These are phyloP conservation scores for Netelia inedita DNA, from an alignment of 2,888 invertebrate species.

Conservation along the genomic window DNA sequence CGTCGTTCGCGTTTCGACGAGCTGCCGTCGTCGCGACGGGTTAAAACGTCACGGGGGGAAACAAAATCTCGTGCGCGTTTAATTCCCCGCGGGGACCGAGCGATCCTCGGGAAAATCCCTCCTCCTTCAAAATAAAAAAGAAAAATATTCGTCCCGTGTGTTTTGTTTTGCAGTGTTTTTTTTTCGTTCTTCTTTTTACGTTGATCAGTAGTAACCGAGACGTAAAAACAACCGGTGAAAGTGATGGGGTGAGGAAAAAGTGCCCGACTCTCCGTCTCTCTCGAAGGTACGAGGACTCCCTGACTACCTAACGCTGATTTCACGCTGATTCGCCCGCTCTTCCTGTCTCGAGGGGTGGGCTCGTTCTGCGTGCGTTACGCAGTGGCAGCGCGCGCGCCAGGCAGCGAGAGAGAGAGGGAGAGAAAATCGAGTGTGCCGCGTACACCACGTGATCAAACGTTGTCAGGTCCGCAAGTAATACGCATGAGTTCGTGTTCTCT, in stretches of 20 bases:
- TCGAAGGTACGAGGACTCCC: not conserved
- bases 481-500: slow-evolving; percentile 56
- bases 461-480: slow-evolving; percentile 72
- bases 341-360: not conserved
- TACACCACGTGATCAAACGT: slow-evolving; percentile 80
- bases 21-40: slow-evolving; percentile 55
- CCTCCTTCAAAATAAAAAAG: not conserved
- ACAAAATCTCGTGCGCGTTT: slow-evolving; percentile 4
- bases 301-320: slow-evolving; percentile 24
- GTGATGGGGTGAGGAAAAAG: not conserved
- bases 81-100: slow-evolving; percentile 66
- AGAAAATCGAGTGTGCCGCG: slow-evolving; percentile 50
- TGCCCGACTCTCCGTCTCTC: not conserved
- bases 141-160: not conserved
- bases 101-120: slow-evolving; percentile 55
- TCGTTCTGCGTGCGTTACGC: slow-evolving; percentile 49
- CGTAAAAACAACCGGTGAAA: not conserved
- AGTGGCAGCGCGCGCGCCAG: slow-evolving; percentile 42
- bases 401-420: slow-evolving; percentile 16
- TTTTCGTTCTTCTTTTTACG: not conserved
- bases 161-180: not conserved
- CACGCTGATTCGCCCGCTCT: slow-evolving; percentile 40
- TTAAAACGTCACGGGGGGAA: slow-evolving; percentile 37
- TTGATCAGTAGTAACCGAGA: too few species aligned
- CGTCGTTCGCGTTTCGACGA: slow-evolving; percentile 42